phyloP scores from a whole-genome alignment of 2,113 vertebrate genomes.

The Craseonycteris thonglongyai region DNA sequence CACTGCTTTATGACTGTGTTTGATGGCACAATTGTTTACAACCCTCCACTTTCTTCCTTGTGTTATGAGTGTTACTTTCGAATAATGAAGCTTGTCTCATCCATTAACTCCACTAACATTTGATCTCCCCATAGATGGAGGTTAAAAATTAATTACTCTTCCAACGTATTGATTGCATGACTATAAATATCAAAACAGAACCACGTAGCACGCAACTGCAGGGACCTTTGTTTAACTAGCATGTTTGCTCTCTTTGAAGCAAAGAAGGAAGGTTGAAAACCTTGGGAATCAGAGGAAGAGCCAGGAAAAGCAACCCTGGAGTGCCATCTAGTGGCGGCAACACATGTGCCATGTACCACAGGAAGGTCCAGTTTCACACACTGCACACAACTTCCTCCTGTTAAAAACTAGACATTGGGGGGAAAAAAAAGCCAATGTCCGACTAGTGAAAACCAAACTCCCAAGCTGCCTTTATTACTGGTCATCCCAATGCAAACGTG shows the following conservation, averaged over 20 bases:
- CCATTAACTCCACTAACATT: constrained; percentile 80
- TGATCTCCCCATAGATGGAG: constrained; percentile 80
- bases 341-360: rapidly evolving
- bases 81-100: constrained; percentile 78
- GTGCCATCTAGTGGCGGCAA: constrained; percentile 76
- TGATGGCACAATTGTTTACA: constrained; percentile 73
- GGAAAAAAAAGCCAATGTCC: neutral
- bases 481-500: neutral
- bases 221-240: constrained; percentile 81
- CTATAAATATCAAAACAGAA: constrained; percentile 84
- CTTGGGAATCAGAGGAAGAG: neutral
- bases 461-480: neutral
- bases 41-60: constrained; percentile 50
- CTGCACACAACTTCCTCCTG: neutral
- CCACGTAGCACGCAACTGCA: constrained; percentile 77
- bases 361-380: neutral
- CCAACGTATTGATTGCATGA: constrained; percentile 85
- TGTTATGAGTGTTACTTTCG: constrained; percentile 78
- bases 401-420: neutral
- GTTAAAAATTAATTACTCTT: constrained; percentile 88
- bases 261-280: constrained; percentile 70
- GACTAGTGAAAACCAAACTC: neutral
- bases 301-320: constrained; percentile 70
- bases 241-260: constrained; percentile 81
- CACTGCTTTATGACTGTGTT: constrained; percentile 64